A percentile compares a stretch with the other conserved stretches of the same genome.
Conservation (phyloP, 2,888 invertebrate genomes). For the Agrochola circellaris region DNA sequence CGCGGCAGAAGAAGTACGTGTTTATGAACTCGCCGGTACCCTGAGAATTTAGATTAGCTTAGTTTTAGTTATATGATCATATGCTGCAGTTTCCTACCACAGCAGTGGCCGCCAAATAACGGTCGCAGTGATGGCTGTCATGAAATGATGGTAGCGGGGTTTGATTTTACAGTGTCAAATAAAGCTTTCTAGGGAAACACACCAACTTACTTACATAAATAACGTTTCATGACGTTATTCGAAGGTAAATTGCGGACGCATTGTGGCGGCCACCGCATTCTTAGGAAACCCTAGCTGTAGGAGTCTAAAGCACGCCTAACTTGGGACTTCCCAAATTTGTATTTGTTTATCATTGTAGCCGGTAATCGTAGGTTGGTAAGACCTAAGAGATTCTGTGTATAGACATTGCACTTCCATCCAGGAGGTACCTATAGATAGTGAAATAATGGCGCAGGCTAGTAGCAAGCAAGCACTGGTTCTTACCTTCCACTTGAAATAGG, state of each 20-base stretch:
- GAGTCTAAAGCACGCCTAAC: not conserved
- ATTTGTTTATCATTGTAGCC: not conserved
- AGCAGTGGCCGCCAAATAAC: too few species aligned
- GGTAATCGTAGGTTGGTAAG: not conserved
- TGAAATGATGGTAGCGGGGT: too few species aligned
- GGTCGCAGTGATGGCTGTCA: too few species aligned
- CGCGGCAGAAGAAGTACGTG: constrained; percentile 98
- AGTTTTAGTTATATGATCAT: not conserved
- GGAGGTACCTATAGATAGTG: not conserved
- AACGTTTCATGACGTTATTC: too few species aligned
- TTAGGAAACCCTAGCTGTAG: not conserved
- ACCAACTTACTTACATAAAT: too few species aligned
- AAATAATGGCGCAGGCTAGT: constrained; percentile 5
- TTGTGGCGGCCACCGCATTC: not conserved
- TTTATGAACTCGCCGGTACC: constrained; percentile 99
- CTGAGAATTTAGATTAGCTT: constrained; percentile 75
- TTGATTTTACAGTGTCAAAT: too few species aligned
- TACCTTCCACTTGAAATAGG: constrained; percentile 97
- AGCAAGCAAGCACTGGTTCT: constrained; percentile 5
- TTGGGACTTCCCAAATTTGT: not conserved
- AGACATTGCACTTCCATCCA: not conserved
- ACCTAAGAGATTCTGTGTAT: not conserved
- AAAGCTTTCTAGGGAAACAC: too few species aligned
- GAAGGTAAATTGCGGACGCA: too few species aligned
- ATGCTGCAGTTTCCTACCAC: not conserved